These are phyloP conservation scores for Bembecia ichneumoniformis DNA, from an alignment of 2,888 invertebrate species.

Conservation along the genomic window DNA sequence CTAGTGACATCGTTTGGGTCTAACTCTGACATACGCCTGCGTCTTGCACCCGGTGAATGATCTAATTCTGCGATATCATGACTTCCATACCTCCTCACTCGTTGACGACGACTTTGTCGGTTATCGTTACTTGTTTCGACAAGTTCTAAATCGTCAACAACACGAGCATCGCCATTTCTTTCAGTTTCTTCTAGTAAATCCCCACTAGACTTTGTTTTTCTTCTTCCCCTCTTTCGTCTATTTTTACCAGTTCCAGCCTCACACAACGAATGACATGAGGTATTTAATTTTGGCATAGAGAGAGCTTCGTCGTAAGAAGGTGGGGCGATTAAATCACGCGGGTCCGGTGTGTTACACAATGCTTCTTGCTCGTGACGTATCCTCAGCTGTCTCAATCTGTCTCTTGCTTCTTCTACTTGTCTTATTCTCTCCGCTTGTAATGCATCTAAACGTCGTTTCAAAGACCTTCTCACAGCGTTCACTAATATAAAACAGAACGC, in stretches of 20 bases:
- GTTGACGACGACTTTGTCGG: slow-evolving; percentile 33
- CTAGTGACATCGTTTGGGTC: slow-evolving; percentile 24
- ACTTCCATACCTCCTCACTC: slow-evolving; percentile 49
- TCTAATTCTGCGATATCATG: slow-evolving; percentile 62
- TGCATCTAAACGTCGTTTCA: slow-evolving; percentile 64
- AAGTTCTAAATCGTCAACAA: slow-evolving; percentile 42
- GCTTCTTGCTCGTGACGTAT: slow-evolving; percentile 68
- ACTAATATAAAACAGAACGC: slow-evolving; percentile 67
- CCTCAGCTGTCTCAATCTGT: slow-evolving; percentile 66
- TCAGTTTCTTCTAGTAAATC: slow-evolving; percentile 63
- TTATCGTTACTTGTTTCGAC: slow-evolving; percentile 30
- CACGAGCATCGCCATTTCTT: slow-evolving; percentile 47
- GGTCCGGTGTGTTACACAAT: slow-evolving; percentile 76
- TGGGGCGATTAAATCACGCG: slow-evolving; percentile 77
- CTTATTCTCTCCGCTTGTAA: slow-evolving; percentile 68
- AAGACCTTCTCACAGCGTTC: slow-evolving; percentile 66
- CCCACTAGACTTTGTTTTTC: slow-evolving; percentile 67
- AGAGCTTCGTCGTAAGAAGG: slow-evolving; percentile 86
- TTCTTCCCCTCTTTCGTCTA: slow-evolving; percentile 46
- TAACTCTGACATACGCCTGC: slow-evolving; percentile 53
- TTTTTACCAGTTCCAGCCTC: slow-evolving; percentile 58
- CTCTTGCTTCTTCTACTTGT: slow-evolving; percentile 72
- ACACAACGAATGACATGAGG: slow-evolving; percentile 71
- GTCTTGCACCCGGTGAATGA: slow-evolving; percentile 54
- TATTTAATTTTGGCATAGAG: slow-evolving; percentile 78